Base-by-base conservation (phyloP, 2,888 invertebrate genomes). In the Gandaritis pyraliata region DNA sequence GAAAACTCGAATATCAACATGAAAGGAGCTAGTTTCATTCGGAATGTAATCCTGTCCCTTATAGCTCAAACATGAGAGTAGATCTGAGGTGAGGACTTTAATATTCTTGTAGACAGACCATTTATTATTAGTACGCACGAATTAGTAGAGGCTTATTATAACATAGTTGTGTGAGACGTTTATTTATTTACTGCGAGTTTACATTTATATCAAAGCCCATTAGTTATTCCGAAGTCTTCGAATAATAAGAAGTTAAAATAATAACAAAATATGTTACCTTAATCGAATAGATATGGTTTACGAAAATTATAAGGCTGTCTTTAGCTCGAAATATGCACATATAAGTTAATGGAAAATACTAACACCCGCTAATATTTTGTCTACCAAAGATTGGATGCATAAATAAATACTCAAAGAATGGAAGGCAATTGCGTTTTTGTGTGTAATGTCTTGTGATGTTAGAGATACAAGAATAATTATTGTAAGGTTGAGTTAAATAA, bases 1-100 rank as follows among this genome's bases (percentile, higher is more conserved):
- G 92, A 91, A 90, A 83, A 90, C 92, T 85, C 86, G 92, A 87
- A 92, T 92, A 90, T 91, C 92, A 58, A 92, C 92, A 73, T 92
- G 91, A 91, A 82, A 80, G 69, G 79, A 77, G 79, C 73, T 39
- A 56, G 33, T 65, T 66, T 66, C 64, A 53, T 56, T 64, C 70
- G 72, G 71, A 76, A 72, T 78, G 73, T 65, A 72, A 71, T 75
- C 71, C 69, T 71, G 74, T 80, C 54, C 49, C 79, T 80, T 81
- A 80, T 78, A 80, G 78, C 72, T 69, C 78, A 72, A 77, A 72
- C 68, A 72, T 84, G n/a, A n/a, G n/a, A n/a, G n/a, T n/a, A 87
- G 90, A 90, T 90, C 90, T 91, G 89, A 85, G 72, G 67, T 90
- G 89, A 85, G 72, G 66, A 78, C 78, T 74, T 74, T 74, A 55